These are phyloP conservation scores for Xiphorhynchus erythropygius DNA, from an alignment of 2,797 vertebrate genomes.

Conservation along the genomic window DNA sequence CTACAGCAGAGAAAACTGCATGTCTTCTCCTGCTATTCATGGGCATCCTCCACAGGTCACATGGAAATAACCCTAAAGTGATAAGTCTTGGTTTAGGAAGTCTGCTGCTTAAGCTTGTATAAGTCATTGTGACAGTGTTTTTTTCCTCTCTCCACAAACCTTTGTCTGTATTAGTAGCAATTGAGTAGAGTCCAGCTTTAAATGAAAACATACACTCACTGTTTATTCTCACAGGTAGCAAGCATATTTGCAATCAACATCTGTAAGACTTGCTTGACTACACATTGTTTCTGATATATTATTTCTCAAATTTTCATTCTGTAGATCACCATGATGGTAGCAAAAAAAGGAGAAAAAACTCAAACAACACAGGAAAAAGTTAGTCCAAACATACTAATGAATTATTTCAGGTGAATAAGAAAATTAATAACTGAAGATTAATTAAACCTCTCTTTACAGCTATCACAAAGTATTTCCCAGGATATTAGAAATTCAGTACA, in stretches of 20 bases:
- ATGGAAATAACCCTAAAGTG: constrained; percentile 83
- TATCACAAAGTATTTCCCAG: constrained; percentile 23
- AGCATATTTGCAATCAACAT: constrained; percentile 7
- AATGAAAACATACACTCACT: constrained; percentile 54
- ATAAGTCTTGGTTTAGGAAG: constrained; percentile 82
- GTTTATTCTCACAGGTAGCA: constrained; percentile 51
- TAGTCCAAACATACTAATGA: constrained; percentile 1
- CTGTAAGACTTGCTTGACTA: neutral
- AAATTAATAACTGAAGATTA: constrained; percentile 10
- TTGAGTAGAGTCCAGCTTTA: constrained; percentile 57
- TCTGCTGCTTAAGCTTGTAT: constrained; percentile 76
- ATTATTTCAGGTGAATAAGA: constrained; percentile 6
- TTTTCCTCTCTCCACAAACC: constrained; percentile 50
- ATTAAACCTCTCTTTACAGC: neutral
- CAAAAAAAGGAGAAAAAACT: neutral
- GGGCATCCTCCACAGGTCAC: constrained; percentile 81
- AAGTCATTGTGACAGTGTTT: constrained; percentile 75
- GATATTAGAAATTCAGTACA: neutral
- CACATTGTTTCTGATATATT: neutral
- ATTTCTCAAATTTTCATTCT: neutral
- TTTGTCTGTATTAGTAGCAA: constrained; percentile 54
- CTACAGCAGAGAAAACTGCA: constrained; percentile 79
- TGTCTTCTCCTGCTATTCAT: constrained; percentile 77
- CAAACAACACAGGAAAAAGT: neutral
- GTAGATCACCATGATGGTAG: neutral